These are phyloP conservation scores for Ceyx cyanopectus DNA, from an alignment of 2,113 vertebrate species.

Conservation along the genomic window DNA sequence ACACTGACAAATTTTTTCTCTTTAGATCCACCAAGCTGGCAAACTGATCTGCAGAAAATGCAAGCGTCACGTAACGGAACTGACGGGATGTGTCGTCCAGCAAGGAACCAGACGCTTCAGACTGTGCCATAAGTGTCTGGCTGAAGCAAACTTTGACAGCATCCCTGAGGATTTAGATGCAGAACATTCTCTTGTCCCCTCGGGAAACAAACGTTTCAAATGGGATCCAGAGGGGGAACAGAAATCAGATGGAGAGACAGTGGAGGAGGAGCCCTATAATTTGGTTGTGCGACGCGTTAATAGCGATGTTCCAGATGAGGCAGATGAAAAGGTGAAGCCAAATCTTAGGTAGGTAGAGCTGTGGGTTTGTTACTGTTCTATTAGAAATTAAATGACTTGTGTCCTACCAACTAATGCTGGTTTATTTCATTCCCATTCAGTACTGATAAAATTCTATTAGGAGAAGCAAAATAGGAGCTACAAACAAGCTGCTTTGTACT, in stretches of 20 bases:
- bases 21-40: conserved; percentile 94
- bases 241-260: conserved; percentile 87
- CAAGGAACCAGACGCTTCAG: conserved; percentile 92
- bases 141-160: conserved; percentile 84
- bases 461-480: not conserved
- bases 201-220: conserved; percentile 73
- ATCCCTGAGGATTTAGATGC: conserved; percentile 79
- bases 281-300: conserved; percentile 89
- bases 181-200: conserved; percentile 64
- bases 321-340: conserved; percentile 78
- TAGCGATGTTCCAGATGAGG: conserved; percentile 83
- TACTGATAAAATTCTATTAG: not conserved
- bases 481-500: conserved; percentile 27
- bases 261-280: conserved; percentile 88
- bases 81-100: conserved; percentile 91
- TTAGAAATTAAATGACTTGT: not conserved
- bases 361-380: not conserved
- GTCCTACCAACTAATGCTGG: not conserved
- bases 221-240: conserved; percentile 79
- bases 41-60: conserved; percentile 96
- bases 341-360: conserved; percentile 73
- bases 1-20: not conserved
- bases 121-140: conserved; percentile 89
- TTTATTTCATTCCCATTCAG: not conserved
- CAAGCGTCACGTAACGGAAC: conserved; percentile 90